Conservation (phyloP, 2,113 vertebrate genomes). For the Ibidorhyncha struthersii region DNA sequence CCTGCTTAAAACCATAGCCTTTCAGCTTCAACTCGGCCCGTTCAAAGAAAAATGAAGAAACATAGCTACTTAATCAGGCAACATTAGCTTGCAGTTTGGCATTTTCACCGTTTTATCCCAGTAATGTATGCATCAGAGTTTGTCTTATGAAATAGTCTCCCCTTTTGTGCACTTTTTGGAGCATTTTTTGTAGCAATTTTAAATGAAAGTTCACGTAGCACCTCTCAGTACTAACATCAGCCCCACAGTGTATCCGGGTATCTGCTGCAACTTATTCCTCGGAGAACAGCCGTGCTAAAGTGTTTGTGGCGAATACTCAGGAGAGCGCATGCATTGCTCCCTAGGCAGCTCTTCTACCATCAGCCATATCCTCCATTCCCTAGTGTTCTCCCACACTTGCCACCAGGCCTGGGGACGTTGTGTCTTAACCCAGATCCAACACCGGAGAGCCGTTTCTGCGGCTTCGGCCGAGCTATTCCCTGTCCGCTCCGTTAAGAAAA, state of each 20-base stretch:
- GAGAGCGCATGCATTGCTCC: neutral
- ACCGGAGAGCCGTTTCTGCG: neutral
- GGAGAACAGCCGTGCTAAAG: neutral
- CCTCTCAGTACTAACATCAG: neutral
- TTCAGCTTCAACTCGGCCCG: neutral
- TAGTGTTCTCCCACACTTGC: neutral
- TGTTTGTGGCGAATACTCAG: neutral
- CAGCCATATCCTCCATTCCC: neutral
- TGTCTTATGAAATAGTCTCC: neutral
- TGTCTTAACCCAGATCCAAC: neutral
- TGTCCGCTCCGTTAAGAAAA: neutral
- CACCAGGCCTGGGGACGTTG: rapidly evolving
- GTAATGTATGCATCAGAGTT: neutral
- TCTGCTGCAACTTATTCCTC: neutral
- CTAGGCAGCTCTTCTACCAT: neutral
- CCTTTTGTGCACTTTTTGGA: neutral
- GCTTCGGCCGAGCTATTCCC: neutral
- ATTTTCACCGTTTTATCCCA: neutral
- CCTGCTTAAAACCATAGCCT: neutral
- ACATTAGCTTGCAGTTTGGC: neutral
- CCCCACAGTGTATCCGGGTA: neutral
- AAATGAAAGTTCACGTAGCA: neutral
- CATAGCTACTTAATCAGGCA: neutral
- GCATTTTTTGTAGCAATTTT: neutral
- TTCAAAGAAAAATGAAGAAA: neutral